These are phyloP conservation scores for Chauna torquata DNA, from an alignment of 2,113 vertebrate genomes.

Conservation along the genomic window DNA sequence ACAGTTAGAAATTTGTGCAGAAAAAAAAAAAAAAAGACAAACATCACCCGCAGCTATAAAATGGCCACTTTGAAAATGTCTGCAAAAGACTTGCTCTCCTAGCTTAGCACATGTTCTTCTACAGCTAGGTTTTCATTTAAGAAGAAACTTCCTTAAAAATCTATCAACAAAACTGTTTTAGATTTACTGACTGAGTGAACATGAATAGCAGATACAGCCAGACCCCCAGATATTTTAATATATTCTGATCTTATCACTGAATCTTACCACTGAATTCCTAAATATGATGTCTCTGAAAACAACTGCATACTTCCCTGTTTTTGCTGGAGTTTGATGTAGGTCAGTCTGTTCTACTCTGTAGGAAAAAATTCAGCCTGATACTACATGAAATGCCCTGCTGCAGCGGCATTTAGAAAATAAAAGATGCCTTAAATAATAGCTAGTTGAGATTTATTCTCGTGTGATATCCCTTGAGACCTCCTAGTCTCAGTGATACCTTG, in stretches of 20 bases:
- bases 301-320: neutral
- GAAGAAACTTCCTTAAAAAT: neutral
- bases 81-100: neutral
- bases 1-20: neutral
- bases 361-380: neutral
- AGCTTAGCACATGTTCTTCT: neutral
- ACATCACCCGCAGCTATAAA: neutral
- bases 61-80: neutral
- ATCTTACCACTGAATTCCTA: neutral
- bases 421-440: constrained; percentile 28
- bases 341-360: neutral
- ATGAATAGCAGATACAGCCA: neutral
- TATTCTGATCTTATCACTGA: neutral
- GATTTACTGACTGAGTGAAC: neutral
- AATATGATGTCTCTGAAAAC: neutral
- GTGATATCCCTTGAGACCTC: neutral
- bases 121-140: neutral
- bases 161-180: neutral
- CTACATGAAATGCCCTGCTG: neutral
- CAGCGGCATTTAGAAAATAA: constrained; percentile 17
- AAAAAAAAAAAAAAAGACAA: neutral
- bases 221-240: neutral
- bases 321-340: neutral
- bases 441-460: constrained; percentile 8
- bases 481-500: neutral